Base-by-base conservation (phyloP, 2,113 vertebrate species). In the Corvus hawaiiensis region DNA sequence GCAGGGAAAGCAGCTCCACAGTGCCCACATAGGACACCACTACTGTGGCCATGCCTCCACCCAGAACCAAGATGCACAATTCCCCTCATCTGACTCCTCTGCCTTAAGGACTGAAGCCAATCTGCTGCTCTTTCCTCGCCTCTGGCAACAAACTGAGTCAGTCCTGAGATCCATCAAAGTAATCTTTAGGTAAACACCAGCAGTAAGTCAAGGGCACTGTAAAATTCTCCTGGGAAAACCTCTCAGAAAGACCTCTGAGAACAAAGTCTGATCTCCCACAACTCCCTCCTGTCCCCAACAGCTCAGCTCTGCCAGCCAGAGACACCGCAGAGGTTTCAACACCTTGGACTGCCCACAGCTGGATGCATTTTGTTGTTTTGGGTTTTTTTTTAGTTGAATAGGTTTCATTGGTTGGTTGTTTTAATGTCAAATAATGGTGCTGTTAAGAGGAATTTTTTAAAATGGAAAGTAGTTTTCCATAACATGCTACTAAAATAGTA, bases 41-140 rank as follows among this genome's bases (percentile, higher is more conserved):
- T 21, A 0, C 59, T 14, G 13, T 2, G 7, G 49, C 59, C n/a
- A 7, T 5, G 7, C 49, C 41, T 73, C 9, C 0, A n/a, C 18
- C 37, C 76, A 3, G 41, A 9, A n/a, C 11, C 0, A 0, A 23
- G 14, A 39, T 5, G 11, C 8, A 9, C 18, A 17, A 1, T 14
- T 68, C 4, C 32, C 13, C 32, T 44, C 4, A 1, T 8, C 52
- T 13, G 43, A 21, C 23, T 51, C 20, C 5, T 6, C 13, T 26
- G n/a, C 71, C 71, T 48, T 3, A 56, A 35, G 55, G 46, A 22
- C 30, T 81, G 33, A 46, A 63, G 28, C 10, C 86, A 32, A 13
- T 5, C 41, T 68, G 69, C 49, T 72, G 37, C 33, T 58, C 37
- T 49, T 49, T 41, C 54, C 55, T 71, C 2, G 0, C 6, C 2